phyloP scores from a whole-genome alignment of 2,888 invertebrate species.

The Pyrocoelia pectoralis region DNA sequence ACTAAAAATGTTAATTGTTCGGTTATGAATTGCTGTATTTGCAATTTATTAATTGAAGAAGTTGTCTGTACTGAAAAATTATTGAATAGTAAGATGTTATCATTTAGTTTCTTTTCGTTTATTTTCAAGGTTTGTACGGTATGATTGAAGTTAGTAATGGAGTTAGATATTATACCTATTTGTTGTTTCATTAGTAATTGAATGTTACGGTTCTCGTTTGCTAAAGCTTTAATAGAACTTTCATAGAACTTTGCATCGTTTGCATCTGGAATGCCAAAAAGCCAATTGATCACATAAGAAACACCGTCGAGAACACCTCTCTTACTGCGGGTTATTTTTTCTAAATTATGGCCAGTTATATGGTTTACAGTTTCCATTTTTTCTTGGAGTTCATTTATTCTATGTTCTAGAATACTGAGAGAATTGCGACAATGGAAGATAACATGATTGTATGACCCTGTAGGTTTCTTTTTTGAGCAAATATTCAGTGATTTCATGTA shows the following conservation, averaged over 20 bases:
- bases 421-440: not conserved
- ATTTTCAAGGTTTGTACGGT: conserved; percentile 32
- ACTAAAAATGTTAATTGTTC: not conserved
- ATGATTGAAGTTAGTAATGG: conserved; percentile 40
- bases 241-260: conserved; percentile 38
- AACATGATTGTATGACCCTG: not conserved
- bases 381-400: no score
- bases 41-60: not conserved
- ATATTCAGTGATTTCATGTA: not conserved
- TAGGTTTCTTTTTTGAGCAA: not conserved
- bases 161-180: conserved; percentile 39
- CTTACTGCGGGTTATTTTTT: not conserved
- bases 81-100: not conserved
- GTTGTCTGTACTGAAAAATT: not conserved
- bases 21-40: not conserved
- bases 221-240: conserved; percentile 30
- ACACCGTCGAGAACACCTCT: not conserved
- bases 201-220: conserved; percentile 33
- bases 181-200: conserved; percentile 41
- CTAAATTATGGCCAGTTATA: not conserved
- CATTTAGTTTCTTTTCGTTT: no score
- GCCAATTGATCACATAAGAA: conserved; percentile 7
- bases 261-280: conserved; percentile 39
- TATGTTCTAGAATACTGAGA: not conserved
- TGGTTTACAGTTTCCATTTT: not conserved